Base-by-base conservation (phyloP, 1,140 invertebrate genomes). In the Tetramorium alpestre region DNA sequence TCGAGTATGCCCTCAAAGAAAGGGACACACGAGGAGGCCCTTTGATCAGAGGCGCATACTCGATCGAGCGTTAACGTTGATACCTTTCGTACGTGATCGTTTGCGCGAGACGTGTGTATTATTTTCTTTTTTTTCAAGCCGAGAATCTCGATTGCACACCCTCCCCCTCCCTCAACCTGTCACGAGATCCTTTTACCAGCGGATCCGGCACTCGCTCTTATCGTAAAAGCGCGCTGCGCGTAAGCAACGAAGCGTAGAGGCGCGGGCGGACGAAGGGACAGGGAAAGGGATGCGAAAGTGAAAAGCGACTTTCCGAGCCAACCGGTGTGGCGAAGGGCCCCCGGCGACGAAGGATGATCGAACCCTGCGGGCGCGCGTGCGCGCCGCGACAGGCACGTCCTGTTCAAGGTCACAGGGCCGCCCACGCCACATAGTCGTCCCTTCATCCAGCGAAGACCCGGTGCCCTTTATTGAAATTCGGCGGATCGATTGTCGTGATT, bases 221-320 rank as follows among this genome's bases (percentile, higher is more conserved):
- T 93, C 88, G 91, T 58, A 85, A 87, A 86, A 87, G 69, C 67
- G 62, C 72, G 69, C 85, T 54, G 3, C 84, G 70, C 65, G 84
- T 33, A 33, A 2, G 2, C 47, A 47, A 87, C 44, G 33, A 18
- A 38, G 76, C 41, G 60, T 25, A n/a, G 54, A 18, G 51, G n/a
- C 51, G 16, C 65, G 49, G 28, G 33, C 47, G 33, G 22, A 41
- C 41, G 80, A 93, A 92, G 92, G 92, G 90, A 92, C 81, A 85
- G 81, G 91, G 88, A 89, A 91, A 92, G 90, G 92, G 90, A 94
- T 84, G 93, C 93, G 94, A 94, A 94, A 94, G 94, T 94, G 93
- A 94, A 94, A 94, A 94, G 93, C 93, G 89, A 92, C 92, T 94
- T 94, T 94, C 94, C 93, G 91, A 90, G 90, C 91, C 91, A 90